These are phyloP conservation scores for Amazona guildingii DNA, from an alignment of 2,113 vertebrate species.

Conservation along the genomic window DNA sequence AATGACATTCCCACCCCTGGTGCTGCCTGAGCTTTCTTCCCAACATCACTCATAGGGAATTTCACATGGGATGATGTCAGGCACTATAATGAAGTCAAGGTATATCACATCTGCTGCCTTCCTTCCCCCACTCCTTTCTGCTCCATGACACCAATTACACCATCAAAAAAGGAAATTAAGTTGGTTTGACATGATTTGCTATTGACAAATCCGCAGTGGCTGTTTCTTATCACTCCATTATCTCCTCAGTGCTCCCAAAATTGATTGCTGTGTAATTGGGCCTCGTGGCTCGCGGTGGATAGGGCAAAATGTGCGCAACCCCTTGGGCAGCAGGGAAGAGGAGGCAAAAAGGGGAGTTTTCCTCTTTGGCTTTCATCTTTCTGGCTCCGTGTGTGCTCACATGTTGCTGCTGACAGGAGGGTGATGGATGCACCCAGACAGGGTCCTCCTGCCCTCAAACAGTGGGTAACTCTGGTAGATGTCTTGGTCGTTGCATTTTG, in stretches of 20 bases:
- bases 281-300: rapidly evolving
- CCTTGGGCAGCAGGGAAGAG: not conserved
- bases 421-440: not conserved
- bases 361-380: not conserved
- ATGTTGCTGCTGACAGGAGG: rapidly evolving
- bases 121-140: not conserved
- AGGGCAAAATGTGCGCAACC: not conserved
- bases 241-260: conserved; percentile 64
- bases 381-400: not conserved
- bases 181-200: conserved; percentile 66
- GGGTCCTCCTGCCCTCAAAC: not conserved
- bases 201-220: conserved; percentile 63
- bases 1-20: not conserved
- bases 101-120: conserved; percentile 37
- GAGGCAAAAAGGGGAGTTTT: not conserved
- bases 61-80: not conserved
- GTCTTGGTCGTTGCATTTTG: not conserved
- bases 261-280: conserved; percentile 70
- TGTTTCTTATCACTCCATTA: conserved; percentile 69
- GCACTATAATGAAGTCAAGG: conserved; percentile 52
- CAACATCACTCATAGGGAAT: rapidly evolving
- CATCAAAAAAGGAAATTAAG: conserved; percentile 70
- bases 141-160: conserved; percentile 61
- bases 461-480: not conserved
- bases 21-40: not conserved